phyloP scores from a whole-genome alignment of 2,113 vertebrate genomes.

The Apus apus region DNA sequence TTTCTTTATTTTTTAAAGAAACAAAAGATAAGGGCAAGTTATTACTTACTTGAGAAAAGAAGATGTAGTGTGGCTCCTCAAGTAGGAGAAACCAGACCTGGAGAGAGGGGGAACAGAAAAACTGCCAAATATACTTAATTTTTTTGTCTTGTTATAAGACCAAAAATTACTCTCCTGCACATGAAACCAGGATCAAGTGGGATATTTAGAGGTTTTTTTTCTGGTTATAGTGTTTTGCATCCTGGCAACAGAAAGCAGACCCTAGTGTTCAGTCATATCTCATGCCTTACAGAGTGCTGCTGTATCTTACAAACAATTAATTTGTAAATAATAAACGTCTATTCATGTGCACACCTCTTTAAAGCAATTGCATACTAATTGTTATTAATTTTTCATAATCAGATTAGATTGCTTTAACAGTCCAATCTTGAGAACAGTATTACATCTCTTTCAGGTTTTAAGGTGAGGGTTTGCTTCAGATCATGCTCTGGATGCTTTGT shows the following conservation, averaged over 20 bases:
- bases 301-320: not conserved
- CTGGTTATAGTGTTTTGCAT: not conserved
- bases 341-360: not conserved
- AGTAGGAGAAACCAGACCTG: not conserved
- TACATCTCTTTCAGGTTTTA: not conserved
- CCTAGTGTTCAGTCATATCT: not conserved
- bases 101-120: not conserved
- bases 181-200: not conserved
- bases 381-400: not conserved
- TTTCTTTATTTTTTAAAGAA: not conserved
- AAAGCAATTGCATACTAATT: not conserved
- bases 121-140: accelerated
- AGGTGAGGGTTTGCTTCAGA: not conserved
- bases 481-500: not conserved
- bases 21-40: not conserved
- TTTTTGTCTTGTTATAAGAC: not conserved
- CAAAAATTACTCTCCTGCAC: not conserved
- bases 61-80: not conserved
- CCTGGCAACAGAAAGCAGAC: not conserved
- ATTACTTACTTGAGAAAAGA: not conserved
- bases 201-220: not conserved
- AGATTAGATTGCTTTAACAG: not conserved
- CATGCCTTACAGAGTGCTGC: not conserved
- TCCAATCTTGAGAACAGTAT: not conserved
- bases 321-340: not conserved